Base-by-base conservation (phyloP, 37 sponge, comb jelly and placozoan species). In the Hormiphora californensis region DNA sequence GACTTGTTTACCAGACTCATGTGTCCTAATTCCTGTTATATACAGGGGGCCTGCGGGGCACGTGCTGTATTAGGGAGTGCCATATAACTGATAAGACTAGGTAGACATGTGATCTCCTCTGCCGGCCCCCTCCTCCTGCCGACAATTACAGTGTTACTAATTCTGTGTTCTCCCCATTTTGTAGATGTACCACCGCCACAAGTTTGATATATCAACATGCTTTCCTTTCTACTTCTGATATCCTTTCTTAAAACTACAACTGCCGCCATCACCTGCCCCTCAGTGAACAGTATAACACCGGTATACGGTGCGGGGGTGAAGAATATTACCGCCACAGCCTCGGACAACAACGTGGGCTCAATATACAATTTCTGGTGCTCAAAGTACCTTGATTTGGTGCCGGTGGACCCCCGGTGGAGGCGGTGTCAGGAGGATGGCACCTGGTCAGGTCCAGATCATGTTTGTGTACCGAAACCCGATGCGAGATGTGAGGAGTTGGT, bases 261-360 rank as follows among this genome's bases (percentile, higher is more conserved):
- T 12, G 30, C 61, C n/a, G n/a, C 7, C 23, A 30, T 57, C 3
- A 57, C n/a, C 19, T 73, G 81, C 23, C 81, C 81, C 2, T 23
- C 1, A 21, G 28, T 46, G 7, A 1, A 28, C 4, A 21, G 25
- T 1, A 73, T 73, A 39, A 73, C 81, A n/a, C 81, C 81, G 8
- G 44, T 19, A 0, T 73, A 73, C 81, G 81, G 81, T 41, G 40
- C 21, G 46, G 81, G 81, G 12, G 5, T 33, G 44, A 73, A 33
- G 21, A 73, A 73, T 46, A 27, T 4, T 0, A n/a, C 81, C n/a
- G 7, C 23, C 22, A 4, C 23, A n/a, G 44, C 38, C 23, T n/a
- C n/a, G n/a, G n/a, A n/a, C n/a, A 36, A 73, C 46, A 33, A 36
- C 12, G 46, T 46, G 19, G 81, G 81, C 4, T 27, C 35, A 19